Percentiles rank a stretch among this genome's conserved stretches.
phyloP scores from a whole-genome alignment of 2,113 vertebrate species.

The Osmerus mordax region DNA sequence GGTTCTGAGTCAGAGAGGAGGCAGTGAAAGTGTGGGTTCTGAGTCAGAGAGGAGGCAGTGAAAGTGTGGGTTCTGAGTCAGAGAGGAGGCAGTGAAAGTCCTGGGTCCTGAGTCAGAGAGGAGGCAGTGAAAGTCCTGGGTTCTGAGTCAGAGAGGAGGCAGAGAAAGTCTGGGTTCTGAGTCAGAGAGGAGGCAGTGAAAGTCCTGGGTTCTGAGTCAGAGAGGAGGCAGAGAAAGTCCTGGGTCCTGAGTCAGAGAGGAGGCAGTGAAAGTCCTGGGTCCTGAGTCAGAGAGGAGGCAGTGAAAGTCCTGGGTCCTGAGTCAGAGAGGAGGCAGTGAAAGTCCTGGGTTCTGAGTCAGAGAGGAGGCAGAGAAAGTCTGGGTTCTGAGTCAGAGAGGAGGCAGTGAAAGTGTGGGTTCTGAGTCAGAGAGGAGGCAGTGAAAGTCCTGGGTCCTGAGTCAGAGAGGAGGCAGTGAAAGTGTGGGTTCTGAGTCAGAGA shows the following conservation, averaged over 20 bases:
- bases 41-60: constrained; percentile 8
- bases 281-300: constrained; percentile 42
- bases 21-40: constrained; percentile 6
- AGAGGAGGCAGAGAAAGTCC: constrained; percentile 1
- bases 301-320: constrained; percentile 14
- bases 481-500: constrained; percentile 10
- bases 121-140: constrained; percentile 4
- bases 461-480: constrained; percentile 16
- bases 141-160: constrained; percentile 43
- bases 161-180: constrained; percentile 29
- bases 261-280: constrained; percentile 5
- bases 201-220: constrained; percentile 42
- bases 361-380: constrained; percentile 4
- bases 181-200: constrained; percentile 25
- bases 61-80: constrained; percentile 42
- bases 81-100: constrained; percentile 5
- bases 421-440: constrained; percentile 12
- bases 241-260: constrained; percentile 13
- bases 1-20: constrained; percentile 41
- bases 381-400: constrained; percentile 41
- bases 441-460: constrained; percentile 38
- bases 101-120: constrained; percentile 11
- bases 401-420: constrained; percentile 1
- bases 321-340: neutral
- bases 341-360: constrained; percentile 43